A percentile compares a stretch with the other conserved stretches of the same genome.
Evolutionary conservation across 2,797 vertebrate species (phyloP).

Genomic region (Naso thynnoides): DNA sequence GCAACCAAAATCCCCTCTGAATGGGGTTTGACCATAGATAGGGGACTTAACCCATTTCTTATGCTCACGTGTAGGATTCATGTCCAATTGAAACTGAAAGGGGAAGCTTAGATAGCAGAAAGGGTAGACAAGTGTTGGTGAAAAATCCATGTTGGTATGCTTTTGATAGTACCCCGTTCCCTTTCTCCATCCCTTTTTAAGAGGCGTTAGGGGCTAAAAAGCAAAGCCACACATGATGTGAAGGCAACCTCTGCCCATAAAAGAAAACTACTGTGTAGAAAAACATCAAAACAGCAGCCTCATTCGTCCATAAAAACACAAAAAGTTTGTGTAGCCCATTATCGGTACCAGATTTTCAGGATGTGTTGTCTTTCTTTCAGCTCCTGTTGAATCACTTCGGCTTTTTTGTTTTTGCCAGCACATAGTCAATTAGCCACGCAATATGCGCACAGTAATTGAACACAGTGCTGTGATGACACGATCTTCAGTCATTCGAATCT

Average conservation of each 20-base stretch:
- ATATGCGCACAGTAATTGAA: constrained; percentile 68
- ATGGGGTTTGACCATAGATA: constrained; percentile 65
- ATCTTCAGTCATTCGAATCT: constrained; percentile 51
- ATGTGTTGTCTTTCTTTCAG: constrained; percentile 22
- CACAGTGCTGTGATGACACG: constrained; percentile 48
- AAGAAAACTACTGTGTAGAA: background rate
- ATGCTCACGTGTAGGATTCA: constrained; percentile 65
- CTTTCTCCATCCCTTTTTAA: constrained; percentile 37
- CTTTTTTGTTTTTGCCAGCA: constrained; percentile 41
- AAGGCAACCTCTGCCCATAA: background rate
- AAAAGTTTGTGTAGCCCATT: constrained; percentile 18
- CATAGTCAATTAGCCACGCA: constrained; percentile 65
- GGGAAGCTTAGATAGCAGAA: constrained; percentile 54
- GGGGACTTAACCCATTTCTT: constrained; percentile 62
- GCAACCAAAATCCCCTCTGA: constrained; percentile 71
- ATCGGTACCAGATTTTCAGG: constrained; percentile 27
- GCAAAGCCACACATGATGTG: constrained; percentile 10
- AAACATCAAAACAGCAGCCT: background rate
- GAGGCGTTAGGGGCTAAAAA: constrained; percentile 4
- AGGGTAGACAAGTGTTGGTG: constrained; percentile 47
- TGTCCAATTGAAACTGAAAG: constrained; percentile 65
- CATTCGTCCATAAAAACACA: background rate
- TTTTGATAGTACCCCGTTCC: constrained; percentile 24
- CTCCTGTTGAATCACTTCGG: constrained; percentile 20
- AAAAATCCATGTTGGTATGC: constrained; percentile 50